Base-by-base conservation (phyloP, 2,113 vertebrate species). In the Rhombomys opimus region DNA sequence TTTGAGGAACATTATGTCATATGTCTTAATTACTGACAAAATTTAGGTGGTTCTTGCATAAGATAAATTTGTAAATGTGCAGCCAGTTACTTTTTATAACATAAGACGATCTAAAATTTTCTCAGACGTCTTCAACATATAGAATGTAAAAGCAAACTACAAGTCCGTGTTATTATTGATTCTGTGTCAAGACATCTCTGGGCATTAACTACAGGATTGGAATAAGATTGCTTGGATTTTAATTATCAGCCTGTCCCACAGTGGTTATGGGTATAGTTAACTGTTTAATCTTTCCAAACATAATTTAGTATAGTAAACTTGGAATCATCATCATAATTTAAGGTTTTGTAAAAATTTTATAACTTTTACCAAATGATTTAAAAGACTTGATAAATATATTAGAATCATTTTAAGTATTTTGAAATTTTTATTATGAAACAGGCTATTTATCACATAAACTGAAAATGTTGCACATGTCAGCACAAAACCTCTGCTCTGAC, bases 1-100 rank as follows among this genome's bases (percentile, higher is more conserved):
- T 23, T 82, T 72, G 11, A 67, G 13, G 20, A 6, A 3, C 35
- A 63, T 15, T 65, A 12, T 65, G 63, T 0, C 0, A 4, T 41
- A 15, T 12, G 22, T 27, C 14, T 68, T 86, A 54, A 63, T 77
- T 89, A 61, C 30, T 87, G 25, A 72, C 25, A 81, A 93, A 59
- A 38, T 22, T 54, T 20, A 50, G 12, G 38, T 1, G n/a, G 2
- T 87, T 87, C 27, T 88, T 25, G 14, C 7, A 46, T 86, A 52
- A 75, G 52, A 6, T 72, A n/a, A 61, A 22, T 54, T 84, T 87
- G 30, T 32, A 67, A 54, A 2, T 80, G 11, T 50, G 41, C n/a
- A 93, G 59, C 10, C 11, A 67, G 25, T 35, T 73, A 46, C 77
- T 72, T 92, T 75, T 73, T 67, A 25, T 3, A 18, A 78, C 61